Base-by-base conservation (phyloP, 35 echinoderm and acorn worm genomes). In the Lytechinus pictus region DNA sequence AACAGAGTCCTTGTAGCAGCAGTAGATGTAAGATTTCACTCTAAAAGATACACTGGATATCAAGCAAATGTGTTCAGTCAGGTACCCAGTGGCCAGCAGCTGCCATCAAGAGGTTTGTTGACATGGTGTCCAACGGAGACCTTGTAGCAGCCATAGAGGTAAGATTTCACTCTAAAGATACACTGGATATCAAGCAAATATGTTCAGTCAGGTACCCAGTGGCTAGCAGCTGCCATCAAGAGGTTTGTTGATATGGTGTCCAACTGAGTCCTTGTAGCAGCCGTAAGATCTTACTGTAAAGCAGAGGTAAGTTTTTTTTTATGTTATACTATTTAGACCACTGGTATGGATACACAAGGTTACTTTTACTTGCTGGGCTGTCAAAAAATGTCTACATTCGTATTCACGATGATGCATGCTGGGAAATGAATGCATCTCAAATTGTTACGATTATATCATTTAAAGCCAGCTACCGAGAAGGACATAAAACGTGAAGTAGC, bases 81-180 rank as follows among this genome's bases (percentile, higher is more conserved):
- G 33, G 33, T n/a, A 90, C 96, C 14, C 54, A 27, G 21, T 96
- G 96, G 96, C 96, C 96, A 6, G 57, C 55, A 16, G 54, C 96
- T 24, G 92, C 96, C 11, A 94, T 94, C 7, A 56, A 87, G 14
- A 86, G 94, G 3, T 60, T 95, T 57, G 86, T 96, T 16, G 94
- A 96, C 16, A 94, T 96, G 52, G 96, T 96, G n/a, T 89, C 94
- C 86, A 96, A 96, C 54, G 86, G 86, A 54, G 86, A 91, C 10
- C 61, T 96, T 6, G 88, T 96, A 8, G 96, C 94, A 21, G 54
- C 52, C 21, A 56, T 96, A 9, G 87, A 96, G 96, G 96, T 96
- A 86, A 95, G 79, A 14, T 8, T 79, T 24, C 19, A 79, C 4
- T 79, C 16, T 71, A 21, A 2, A 71, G 24, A 10, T 57, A 57